Evolutionary conservation across 2,888 invertebrate genomes (phyloP).

Genomic region (Caenorhabditis japonica): DNA sequence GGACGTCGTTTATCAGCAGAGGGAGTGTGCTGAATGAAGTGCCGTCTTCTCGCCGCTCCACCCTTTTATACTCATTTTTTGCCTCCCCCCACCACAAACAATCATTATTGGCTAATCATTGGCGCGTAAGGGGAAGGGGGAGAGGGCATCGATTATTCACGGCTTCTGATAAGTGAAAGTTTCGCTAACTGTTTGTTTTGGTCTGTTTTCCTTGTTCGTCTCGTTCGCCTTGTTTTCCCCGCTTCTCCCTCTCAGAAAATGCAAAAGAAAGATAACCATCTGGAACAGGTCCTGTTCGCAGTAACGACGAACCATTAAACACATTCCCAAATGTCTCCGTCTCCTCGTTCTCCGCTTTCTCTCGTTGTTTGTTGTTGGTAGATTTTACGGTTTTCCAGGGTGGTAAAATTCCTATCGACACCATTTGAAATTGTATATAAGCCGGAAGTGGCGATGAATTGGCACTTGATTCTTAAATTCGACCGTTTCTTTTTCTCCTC

Average conservation of each 20-base stretch:
- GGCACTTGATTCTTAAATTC: conserved; percentile 50
- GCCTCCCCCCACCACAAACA: conserved; percentile 3
- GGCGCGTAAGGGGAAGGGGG: too few relatives aligned
- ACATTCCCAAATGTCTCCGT: conserved; percentile 35
- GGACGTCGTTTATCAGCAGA: conserved; percentile 47
- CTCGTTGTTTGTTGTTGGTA: conserved; percentile 24
- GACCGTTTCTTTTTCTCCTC: conserved; percentile 32
- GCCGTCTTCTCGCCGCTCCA: conserved; percentile 1
- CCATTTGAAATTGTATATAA: conserved; percentile 48
- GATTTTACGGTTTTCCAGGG: conserved; percentile 32
- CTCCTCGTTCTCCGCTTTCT: conserved; percentile 15
- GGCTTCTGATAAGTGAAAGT: conserved; percentile 36
- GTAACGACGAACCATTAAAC: too few relatives aligned
- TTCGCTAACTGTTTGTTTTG: conserved; percentile 8
- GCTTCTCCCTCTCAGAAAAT: too few relatives aligned
- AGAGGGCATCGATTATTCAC: conserved; percentile 9
- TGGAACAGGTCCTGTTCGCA: conserved; percentile 27
- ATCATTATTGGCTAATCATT: conserved; percentile 15
- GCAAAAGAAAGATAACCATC: too few relatives aligned
- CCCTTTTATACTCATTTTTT: conserved; percentile 22
- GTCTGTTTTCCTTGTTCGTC: too few relatives aligned
- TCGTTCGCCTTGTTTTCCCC: too few relatives aligned
- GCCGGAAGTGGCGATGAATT: conserved; percentile 35
- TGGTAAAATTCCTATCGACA: too few relatives aligned
- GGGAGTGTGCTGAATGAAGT: conserved; percentile 48